Conservation (phyloP, 1,140 invertebrate genomes). For the Tribolium madens region DNA sequence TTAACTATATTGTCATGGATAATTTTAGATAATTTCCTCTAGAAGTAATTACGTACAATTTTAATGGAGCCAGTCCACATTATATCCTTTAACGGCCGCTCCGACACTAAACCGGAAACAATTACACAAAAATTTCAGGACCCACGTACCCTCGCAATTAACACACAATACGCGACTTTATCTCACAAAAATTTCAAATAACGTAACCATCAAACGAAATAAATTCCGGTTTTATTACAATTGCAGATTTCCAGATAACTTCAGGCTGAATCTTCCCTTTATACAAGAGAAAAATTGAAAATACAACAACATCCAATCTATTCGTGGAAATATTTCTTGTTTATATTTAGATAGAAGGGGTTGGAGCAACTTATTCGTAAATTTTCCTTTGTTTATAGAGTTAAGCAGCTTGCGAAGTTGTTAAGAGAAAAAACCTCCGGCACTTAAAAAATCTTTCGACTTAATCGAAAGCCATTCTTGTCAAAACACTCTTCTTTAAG, state of each 20-base stretch:
- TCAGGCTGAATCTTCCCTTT: background rate
- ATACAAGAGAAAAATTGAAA: background rate
- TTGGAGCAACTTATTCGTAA: too few relatives aligned
- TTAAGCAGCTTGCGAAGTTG: background rate
- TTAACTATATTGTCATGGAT: constrained; percentile 43
- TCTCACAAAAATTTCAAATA: background rate
- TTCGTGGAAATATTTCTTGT: background rate
- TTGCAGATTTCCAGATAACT: background rate
- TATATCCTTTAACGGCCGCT: constrained; percentile 30
- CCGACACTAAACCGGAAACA: constrained; percentile 10
- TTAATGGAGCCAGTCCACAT: constrained; percentile 35
- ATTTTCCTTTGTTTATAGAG: too few relatives aligned
- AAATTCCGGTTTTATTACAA: background rate
- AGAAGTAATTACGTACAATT: constrained; percentile 41
- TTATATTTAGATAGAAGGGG: too few relatives aligned
- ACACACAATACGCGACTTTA: constrained; percentile 9
- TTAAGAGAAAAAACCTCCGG: background rate
- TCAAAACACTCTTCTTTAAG: background rate
- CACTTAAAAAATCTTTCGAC: background rate
- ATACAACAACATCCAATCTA: background rate
- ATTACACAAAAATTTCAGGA: constrained; percentile 28
- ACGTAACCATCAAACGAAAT: background rate
- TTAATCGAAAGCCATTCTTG: background rate
- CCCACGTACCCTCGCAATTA: background rate
- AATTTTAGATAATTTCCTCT: constrained; percentile 41